These are phyloP conservation scores for Stramonita haemastoma DNA, from an alignment of 2,888 invertebrate species.

Conservation along the genomic window DNA sequence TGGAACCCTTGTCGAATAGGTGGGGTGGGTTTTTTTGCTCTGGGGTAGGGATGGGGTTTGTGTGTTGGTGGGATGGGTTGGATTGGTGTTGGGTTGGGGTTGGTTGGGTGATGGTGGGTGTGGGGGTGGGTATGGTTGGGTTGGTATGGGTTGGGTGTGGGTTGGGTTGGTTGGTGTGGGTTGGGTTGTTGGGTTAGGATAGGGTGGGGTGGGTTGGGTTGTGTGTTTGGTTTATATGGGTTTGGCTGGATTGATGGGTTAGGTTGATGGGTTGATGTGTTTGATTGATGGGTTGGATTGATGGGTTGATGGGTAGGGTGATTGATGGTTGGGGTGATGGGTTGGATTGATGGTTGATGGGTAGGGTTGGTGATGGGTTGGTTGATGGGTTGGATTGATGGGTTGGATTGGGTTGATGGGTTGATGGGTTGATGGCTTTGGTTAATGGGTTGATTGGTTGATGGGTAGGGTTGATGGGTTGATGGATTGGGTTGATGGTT, in stretches of 20 bases:
- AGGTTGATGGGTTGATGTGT: background rate
- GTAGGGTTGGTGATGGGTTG: too few species aligned
- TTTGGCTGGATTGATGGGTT: background rate
- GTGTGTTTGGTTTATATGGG: too few species aligned
- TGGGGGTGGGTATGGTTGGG: too few species aligned
- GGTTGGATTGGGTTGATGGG: background rate
- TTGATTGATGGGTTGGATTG: background rate
- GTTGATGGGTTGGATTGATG: background rate
- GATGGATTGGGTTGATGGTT: background rate
- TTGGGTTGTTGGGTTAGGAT: too few species aligned
- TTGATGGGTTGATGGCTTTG: too few species aligned
- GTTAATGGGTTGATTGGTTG: too few species aligned
- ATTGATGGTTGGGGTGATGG: background rate
- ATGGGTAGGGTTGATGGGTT: background rate
- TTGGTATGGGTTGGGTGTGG: too few species aligned
- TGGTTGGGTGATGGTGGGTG: too few species aligned
- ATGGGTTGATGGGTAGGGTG: too few species aligned
- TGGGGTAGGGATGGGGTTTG: background rate
- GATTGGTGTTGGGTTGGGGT: too few species aligned
- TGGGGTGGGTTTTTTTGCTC: background rate
- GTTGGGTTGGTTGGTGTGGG: too few species aligned
- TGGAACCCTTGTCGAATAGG: slow-evolving; percentile 30
- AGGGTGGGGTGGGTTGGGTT: too few species aligned
- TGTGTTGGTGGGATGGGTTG: background rate
- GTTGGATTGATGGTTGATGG: background rate